phyloP scores from a whole-genome alignment of 1,140 invertebrate genomes.

The Brachionus rotundiformis region DNA sequence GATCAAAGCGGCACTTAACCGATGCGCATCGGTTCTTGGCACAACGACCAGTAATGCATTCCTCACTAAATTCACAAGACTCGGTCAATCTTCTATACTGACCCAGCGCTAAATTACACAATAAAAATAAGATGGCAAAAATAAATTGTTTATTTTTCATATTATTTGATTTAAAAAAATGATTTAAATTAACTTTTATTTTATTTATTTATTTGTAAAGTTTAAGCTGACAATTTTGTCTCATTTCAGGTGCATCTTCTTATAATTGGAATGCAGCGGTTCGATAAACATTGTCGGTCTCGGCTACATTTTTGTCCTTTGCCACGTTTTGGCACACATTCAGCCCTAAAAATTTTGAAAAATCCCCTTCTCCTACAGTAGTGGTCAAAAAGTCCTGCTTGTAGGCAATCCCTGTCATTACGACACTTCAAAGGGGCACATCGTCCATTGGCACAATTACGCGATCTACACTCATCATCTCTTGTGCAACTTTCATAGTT shows the following conservation, averaged over 20 bases:
- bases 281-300: conserved; percentile 1
- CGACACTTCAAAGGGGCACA: conserved; percentile 36
- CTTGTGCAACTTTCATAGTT: not conserved
- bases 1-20: not conserved
- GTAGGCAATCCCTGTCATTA: not conserved
- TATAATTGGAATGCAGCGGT: not conserved
- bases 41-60: conserved; percentile 15
- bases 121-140: no score
- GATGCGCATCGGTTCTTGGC: not conserved
- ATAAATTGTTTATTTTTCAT: not conserved
- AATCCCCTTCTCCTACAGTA: conserved; percentile 11
- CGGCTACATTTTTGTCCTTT: conserved; percentile 2
- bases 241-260: conserved; percentile 28
- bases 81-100: not conserved
- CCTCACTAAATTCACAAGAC: conserved; percentile 28
- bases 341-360: not conserved
- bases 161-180: conserved; percentile 2
- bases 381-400: conserved; percentile 37
- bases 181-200: not conserved
- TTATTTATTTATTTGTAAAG: not conserved
- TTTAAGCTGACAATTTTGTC: not conserved
- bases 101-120: not conserved
- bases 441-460: not conserved
- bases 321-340: conserved; percentile 36
- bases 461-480: not conserved